Conservation (phyloP, 2,797 vertebrate genomes). For the Vipera ursinii region DNA sequence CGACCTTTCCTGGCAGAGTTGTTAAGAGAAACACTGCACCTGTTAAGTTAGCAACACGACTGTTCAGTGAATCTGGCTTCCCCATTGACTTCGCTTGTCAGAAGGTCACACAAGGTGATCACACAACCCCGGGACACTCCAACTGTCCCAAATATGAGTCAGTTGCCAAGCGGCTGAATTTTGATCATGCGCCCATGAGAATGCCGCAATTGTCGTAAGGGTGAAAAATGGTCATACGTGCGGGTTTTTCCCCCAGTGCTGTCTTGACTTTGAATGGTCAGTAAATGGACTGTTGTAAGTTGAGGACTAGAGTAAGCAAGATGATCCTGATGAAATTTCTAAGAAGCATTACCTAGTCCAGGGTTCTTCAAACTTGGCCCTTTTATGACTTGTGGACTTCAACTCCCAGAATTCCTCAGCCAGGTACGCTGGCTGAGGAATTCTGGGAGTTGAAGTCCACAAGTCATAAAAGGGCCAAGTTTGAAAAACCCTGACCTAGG, state of each 20-base stretch:
- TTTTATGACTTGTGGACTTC: too few relatives aligned
- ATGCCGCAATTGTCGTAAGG: not conserved
- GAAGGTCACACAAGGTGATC: not conserved
- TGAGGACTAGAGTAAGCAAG: not conserved
- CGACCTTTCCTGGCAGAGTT: not conserved
- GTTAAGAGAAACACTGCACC: not conserved
- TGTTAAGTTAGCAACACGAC: not conserved
- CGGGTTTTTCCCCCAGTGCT: not conserved
- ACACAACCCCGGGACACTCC: not conserved
- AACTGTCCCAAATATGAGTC: not conserved
- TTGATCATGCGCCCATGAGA: not conserved
- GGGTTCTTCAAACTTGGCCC: not conserved
- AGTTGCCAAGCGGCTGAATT: not conserved
- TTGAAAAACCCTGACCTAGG: not conserved
- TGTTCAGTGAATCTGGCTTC: not conserved
- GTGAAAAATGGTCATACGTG: not conserved
- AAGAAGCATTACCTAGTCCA: not conserved
- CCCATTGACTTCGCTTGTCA: not conserved
- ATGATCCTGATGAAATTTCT: not conserved
- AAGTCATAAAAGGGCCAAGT: too few relatives aligned
- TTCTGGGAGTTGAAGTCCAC: too few relatives aligned
- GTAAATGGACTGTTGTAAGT: not conserved
- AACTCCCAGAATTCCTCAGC: too few relatives aligned
- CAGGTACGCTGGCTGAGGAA: too few relatives aligned
- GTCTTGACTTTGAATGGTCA: not conserved